Conservation (phyloP, 1,140 invertebrate species). For the Diachasmimorpha longicaudata region DNA sequence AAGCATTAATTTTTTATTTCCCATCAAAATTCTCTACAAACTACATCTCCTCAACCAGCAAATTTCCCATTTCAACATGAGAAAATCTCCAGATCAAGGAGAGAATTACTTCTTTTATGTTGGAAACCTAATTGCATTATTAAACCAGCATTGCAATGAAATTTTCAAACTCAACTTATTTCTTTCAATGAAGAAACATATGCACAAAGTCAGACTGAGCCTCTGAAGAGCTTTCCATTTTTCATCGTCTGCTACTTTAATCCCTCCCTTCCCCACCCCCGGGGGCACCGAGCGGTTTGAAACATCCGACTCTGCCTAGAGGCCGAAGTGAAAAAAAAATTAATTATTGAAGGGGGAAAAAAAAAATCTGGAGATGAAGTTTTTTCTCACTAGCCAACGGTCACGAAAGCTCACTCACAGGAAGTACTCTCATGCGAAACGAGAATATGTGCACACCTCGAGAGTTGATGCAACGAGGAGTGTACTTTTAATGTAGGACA, state of each 20-base stretch:
- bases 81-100: too few relatives aligned
- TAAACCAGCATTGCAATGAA: too few relatives aligned
- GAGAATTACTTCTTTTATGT: too few relatives aligned
- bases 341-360: neutral
- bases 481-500: slow-evolving; percentile 21
- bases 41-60: neutral
- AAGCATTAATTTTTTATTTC: neutral
- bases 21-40: neutral
- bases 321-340: neutral
- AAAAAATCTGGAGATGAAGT: neutral
- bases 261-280: too few relatives aligned
- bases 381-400: neutral
- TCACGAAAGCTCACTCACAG: neutral
- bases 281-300: neutral
- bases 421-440: neutral
- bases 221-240: too few relatives aligned
- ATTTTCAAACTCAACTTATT: too few relatives aligned
- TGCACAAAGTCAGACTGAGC: too few relatives aligned
- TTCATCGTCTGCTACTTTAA: too few relatives aligned
- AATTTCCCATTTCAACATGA: too few relatives aligned
- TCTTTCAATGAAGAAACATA: too few relatives aligned
- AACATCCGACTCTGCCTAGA: neutral
- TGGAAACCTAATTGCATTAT: too few relatives aligned
- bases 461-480: slow-evolving; percentile 2
- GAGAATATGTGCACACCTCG: neutral